Evolutionary conservation across 2,797 vertebrate species (phyloP), one percentile per base, ranked within the genome.

Genomic region (Sitta carolinensis): DNA sequence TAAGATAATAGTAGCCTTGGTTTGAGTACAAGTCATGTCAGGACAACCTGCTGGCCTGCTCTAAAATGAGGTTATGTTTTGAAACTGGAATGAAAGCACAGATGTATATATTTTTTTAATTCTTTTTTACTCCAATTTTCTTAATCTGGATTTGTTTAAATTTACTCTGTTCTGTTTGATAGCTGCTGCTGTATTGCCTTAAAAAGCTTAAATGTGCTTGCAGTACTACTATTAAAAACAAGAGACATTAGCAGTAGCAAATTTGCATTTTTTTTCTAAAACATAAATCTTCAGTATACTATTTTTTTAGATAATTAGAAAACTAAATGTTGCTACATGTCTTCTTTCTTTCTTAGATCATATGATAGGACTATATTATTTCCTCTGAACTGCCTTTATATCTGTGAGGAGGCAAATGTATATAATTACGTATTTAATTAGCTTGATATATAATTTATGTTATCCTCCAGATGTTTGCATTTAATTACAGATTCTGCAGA

Each of bases 381-480:
- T 87, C 86, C 9, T 61, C 51, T 72, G 42, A 85, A 38, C 73
- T 78, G 51, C 29, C 32, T 66, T 64, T 84, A 58, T 70, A 30
- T 84, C 59, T 94, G 23, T 76, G 29, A 78, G 75, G 17, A 92
- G 27, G 69, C 34, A 84, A 58, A 78, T 88, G 15, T 57, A 48
- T 64, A 26, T 81, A 81, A 90, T 81, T 72, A 64, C 40, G 25
- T 58, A 50, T 88, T 94, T 95, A 84, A 42, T 73, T 81, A 85
- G 32, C 64, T 76, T 85, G 61, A 64, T 48, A 70, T 59, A 42
- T 57, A 67, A 63, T 76, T 94, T 67, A 47, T 92, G 57, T 88
- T 88, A 61, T 89, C 47, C 51, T 80, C 64, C 55, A 90, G 93
- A 86, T 87, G 73, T 90, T 94, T 94, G 48, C 66, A 51, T 93